These are phyloP conservation scores for Chaetophractus vellerosus DNA, from an alignment of 2,797 vertebrate genomes.

Conservation along the genomic window DNA sequence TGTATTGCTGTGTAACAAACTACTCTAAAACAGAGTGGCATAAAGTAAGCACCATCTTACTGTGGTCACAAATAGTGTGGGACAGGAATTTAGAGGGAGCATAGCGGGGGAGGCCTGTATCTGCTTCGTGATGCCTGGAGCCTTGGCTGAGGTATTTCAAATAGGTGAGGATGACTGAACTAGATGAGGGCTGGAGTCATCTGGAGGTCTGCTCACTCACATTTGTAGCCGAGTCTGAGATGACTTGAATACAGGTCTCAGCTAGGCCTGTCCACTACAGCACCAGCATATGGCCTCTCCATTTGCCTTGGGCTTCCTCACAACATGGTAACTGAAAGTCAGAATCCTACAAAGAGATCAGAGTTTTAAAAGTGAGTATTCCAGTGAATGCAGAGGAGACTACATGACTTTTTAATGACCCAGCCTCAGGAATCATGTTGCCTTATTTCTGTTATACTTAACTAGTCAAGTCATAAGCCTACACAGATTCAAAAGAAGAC, in stretches of 20 bases:
- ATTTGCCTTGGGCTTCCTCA: not conserved
- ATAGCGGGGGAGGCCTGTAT: not conserved
- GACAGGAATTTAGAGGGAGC: slow-evolving; percentile 24
- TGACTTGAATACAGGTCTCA: not conserved
- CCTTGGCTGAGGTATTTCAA: not conserved
- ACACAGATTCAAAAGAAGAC: not conserved
- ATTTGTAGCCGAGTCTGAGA: not conserved
- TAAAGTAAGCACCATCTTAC: not conserved
- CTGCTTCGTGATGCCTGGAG: not conserved
- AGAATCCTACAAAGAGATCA: not conserved
- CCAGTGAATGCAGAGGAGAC: not conserved
- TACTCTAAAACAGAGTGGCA: not conserved
- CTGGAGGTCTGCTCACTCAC: not conserved
- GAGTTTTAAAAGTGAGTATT: not conserved
- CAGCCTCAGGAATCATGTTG: not conserved
- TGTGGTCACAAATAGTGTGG: not conserved
- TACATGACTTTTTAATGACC: not conserved
- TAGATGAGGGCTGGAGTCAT: not conserved
- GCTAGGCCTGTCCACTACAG: not conserved
- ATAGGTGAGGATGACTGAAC: not conserved
- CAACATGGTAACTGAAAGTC: not conserved
- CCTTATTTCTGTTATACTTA: not conserved
- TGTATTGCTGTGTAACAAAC: not conserved
- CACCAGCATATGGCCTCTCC: not conserved
- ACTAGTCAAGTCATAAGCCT: not conserved